These are phyloP conservation scores for Drosophila leonis DNA, from an alignment of 2,888 invertebrate species.

Conservation along the genomic window DNA sequence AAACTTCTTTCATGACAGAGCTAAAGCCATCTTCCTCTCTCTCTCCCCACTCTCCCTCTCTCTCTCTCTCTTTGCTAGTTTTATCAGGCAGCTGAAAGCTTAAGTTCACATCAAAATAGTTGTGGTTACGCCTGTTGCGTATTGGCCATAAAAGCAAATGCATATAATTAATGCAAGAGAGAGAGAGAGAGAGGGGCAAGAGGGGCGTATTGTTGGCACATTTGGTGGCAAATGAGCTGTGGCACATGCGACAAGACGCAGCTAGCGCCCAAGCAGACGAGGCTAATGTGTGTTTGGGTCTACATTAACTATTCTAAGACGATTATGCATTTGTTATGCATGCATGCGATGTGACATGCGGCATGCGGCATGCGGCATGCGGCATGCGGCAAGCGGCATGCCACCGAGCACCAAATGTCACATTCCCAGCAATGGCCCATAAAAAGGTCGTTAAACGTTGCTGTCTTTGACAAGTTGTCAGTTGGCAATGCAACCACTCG, in stretches of 20 bases:
- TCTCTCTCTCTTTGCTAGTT: neutral
- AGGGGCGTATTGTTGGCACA: neutral
- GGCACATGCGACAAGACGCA: neutral
- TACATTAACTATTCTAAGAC: conserved; percentile 48
- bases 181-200: neutral
- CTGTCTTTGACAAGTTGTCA: conserved; percentile 10
- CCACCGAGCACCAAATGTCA: conserved; percentile 46
- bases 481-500: conserved; percentile 6
- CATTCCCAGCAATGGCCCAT: conserved; percentile 57
- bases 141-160: conserved; percentile 9
- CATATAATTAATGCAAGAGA: conserved; percentile 9
- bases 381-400: conserved; percentile 24
- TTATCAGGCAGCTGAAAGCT: neutral
- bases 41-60: neutral
- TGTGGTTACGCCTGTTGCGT: neutral
- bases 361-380: conserved; percentile 15
- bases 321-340: conserved; percentile 62
- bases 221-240: conserved; percentile 15
- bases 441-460: conserved; percentile 57
- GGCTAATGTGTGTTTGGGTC: neutral
- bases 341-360: conserved; percentile 50
- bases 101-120: neutral
- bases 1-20: neutral
- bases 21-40: neutral
- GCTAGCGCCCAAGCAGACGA: neutral